Evolutionary conservation across 2,888 invertebrate genomes (phyloP).

Genomic region (Eristalinus aeneus): DNA sequence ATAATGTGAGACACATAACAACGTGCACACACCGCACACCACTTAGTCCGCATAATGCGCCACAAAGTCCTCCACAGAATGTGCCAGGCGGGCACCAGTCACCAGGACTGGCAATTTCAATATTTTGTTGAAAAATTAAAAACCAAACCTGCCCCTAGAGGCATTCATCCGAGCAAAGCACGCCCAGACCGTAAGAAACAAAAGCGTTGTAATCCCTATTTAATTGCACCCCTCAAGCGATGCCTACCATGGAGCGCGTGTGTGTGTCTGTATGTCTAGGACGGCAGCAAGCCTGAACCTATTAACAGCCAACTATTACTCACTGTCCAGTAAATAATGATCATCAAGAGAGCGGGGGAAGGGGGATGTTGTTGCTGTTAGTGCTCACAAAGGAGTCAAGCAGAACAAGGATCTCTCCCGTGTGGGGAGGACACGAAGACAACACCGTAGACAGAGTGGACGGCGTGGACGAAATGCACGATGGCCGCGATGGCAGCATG

Average conservation of each 20-base stretch:
- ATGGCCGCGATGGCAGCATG: not conserved
- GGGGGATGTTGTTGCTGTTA: too few species aligned
- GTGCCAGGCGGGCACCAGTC: not conserved
- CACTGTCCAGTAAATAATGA: slow-evolving; percentile 64
- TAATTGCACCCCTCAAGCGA: slow-evolving; percentile 39
- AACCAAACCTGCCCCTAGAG: not conserved
- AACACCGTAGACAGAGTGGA: not conserved
- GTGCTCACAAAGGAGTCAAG: not conserved
- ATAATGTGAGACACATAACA: slow-evolving; percentile 16
- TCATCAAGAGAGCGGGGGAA: slow-evolving; percentile 1
- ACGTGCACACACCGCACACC: not conserved
- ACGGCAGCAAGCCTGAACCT: slow-evolving; percentile 13
- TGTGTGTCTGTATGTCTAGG: not conserved
- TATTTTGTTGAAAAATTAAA: not conserved
- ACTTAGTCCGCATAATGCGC: slow-evolving; percentile 18
- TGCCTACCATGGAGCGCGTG: not conserved
- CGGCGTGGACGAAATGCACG: not conserved
- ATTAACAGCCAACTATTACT: slow-evolving; percentile 54
- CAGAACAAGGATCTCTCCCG: not conserved
- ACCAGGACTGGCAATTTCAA: slow-evolving; percentile 1
- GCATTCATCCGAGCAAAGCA: not conserved
- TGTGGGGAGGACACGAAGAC: too few species aligned
- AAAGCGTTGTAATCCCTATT: slow-evolving; percentile 25
- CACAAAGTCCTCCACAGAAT: not conserved
- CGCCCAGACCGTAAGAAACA: slow-evolving; percentile 18